Evolutionary conservation across 2,113 vertebrate genomes (phyloP), one percentile per base, ranked within the genome.

Genomic region (Ibidorhyncha struthersii): DNA sequence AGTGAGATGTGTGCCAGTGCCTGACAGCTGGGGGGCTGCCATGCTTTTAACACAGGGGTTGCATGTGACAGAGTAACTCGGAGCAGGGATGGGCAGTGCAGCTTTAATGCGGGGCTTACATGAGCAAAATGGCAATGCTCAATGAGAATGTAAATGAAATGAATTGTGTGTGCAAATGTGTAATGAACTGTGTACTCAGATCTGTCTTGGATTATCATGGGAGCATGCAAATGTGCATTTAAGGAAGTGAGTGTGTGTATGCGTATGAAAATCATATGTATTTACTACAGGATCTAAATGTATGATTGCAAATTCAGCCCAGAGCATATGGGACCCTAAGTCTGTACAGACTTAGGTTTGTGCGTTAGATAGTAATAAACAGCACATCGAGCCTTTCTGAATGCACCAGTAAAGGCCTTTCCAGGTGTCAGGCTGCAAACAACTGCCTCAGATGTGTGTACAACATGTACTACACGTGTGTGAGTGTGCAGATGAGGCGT

Each of bases 151-250:
- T 94, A 94, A 96, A 96, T 86, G 59, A 94, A 97, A 95, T 93
- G 96, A 96, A 96, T 96, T 95, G 80, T 96, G 93, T 96, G 97
- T 90, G 92, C 90, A 95, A 97, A 91, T 86, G 90, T 82, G 76
- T 95, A 96, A 96, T 94, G 96, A 92, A 89, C 79, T 95, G 91
- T 92, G 63, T 85, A 91, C 73, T 90, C 65, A 49, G 70, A 93
- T 95, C 89, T 76, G 65, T 81, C 86, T 87, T 38, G 78, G 74
- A 94, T 97, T 96, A 94, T 85, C 93, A 70, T 11, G 58, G 70
- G 58, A 96, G 91, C 78, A 93, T 74, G 65, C 63, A 86, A 92
- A 84, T 52, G 86, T 70, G 69, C 91, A 55, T 73, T 93, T 90
- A 92, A 94, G 65, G 83, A 67, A 71, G 93, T 38, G 53, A 66